A percentile compares a stretch with the other conserved stretches of the same genome.
phyloP scores from a whole-genome alignment of 2,797 vertebrate species.

The Gymnoscopelus microlampas region DNA sequence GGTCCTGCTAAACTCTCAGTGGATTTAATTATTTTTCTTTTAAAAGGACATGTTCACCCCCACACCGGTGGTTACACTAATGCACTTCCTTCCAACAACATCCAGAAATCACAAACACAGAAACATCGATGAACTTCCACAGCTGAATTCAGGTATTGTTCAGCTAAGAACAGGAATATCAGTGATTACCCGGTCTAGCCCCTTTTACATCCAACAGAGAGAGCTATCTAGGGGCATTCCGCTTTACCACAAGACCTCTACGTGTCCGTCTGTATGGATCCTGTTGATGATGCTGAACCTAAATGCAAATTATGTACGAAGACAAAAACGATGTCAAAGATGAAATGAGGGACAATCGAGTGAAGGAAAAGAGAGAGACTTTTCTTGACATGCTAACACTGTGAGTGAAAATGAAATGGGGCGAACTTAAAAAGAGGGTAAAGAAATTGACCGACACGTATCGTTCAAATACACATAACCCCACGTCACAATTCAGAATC shows the following conservation, averaged over 20 bases:
- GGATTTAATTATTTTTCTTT: too few relatives aligned
- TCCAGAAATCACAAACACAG: too few relatives aligned
- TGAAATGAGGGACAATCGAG: constrained; percentile 20
- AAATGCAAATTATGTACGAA: not conserved
- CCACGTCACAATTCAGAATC: constrained; percentile 77
- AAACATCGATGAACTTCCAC: too few relatives aligned
- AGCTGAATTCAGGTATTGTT: too few relatives aligned
- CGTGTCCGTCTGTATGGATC: not conserved
- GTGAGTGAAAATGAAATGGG: constrained; percentile 65
- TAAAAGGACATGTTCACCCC: too few relatives aligned
- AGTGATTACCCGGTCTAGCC: not conserved
- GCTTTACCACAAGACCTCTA: not conserved
- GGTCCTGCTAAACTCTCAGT: too few relatives aligned
- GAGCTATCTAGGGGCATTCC: not conserved
- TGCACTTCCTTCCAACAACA: too few relatives aligned
- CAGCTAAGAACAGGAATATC: too few relatives aligned
- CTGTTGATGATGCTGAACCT: not conserved
- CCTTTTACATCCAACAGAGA: not conserved
- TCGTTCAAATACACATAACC: constrained; percentile 42
- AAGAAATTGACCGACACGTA: constrained; percentile 77
- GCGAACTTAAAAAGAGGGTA: constrained; percentile 54
- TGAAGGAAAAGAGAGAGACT: constrained; percentile 34
- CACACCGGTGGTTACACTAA: too few relatives aligned
- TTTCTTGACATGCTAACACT: constrained; percentile 75
- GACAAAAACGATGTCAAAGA: constrained; percentile 23